Base-by-base conservation (phyloP, 2,888 invertebrate species). In the Meandrusa payeni region DNA sequence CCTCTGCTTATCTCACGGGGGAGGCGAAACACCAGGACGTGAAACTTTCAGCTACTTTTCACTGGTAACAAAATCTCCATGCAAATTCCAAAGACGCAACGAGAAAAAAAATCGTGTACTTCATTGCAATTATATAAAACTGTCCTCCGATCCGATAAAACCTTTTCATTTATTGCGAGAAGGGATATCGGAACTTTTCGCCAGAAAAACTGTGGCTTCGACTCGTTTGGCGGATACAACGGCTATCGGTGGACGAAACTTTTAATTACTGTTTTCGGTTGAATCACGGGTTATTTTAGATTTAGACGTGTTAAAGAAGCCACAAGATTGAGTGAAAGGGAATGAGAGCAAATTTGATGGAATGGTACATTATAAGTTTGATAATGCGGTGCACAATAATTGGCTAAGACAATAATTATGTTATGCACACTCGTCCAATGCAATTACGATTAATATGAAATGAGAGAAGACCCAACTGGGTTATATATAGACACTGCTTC, bases 191-290 rank as follows among this genome's bases (percentile, higher is more conserved):
- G 37, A 43, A 43, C 20, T 43, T 43, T 37, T 24, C 7, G 20
- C 5, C 22, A 37, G 37, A 43, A 43, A 42, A 43, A 43, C 43
- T 43, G 43, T 43, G 31, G 31, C 43, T 38, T 20, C 26, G 32
- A 10, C 24, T 38, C 32, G 31, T 29, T 43, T 32, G 37, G 26
- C 37, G 37, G 37, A 38, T 38, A 26, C 26, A 38, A 31, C 37
- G 13, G 31, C 26, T 24, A 38, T 43, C 31, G 26, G 37, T 9
- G 37, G 19, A 6, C 29, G 9, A 43, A 43, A 43, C 37, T 43
- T 43, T 37, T 43, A 43, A 43, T 43, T 43, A 43, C 43, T 38
- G 31, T 38, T 43, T 37, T 32, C 31, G 43, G 43, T 43, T 43
- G 38, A 43, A 37, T 31, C 29, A 43, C 31, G 32, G 26, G 20